Base-by-base conservation (phyloP, 2,113 vertebrate genomes). In the Odocoileus hemionus region DNA sequence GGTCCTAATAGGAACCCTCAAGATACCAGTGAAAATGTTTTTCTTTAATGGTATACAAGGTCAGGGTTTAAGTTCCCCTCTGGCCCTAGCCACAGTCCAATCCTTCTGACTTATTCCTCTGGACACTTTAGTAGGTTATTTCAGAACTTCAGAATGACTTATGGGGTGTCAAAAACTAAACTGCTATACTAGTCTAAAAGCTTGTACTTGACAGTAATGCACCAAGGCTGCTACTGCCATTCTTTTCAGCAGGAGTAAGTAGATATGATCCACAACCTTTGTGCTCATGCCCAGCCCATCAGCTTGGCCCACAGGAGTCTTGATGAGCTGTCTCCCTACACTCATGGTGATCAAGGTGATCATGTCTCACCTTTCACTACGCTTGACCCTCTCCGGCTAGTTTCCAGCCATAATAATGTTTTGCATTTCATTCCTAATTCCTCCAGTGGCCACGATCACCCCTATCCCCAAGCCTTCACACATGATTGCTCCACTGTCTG, bases 71-170 rank as follows among this genome's bases (percentile, higher is more conserved):
- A 33, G 5, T 79, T 96, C 30, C 57, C 45, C 39, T 92, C 84
- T 21, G 57, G 36, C 19, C 2, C 16, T 54, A 61, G 15, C 23
- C 88, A 39, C 60, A 67, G 30, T 58, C 82, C 6, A 90, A 7
- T 57, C 30, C 6, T 91, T 67, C 43, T 96, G 67, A 2, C 19
- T 86, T 93, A 54, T 89, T 88, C 47, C 82, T 92, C 4, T 47
- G 57, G 50, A n/a, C 28, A 61, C 26, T 15, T 16, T 50, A 47
- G 10, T n/a, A 58, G 28, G 21, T 83, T 92, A 67, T 39, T 57
- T 94, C 60, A 92, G 79, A 90, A 90, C 55, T 78, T 96, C 30
- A 89, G 39, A 82, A 74, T 52, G 61, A 80, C 67, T 54, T 55
- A 39, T 6, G 6, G 52, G 11, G 14, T 43, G 74, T 43, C 78